Conservation (phyloP, 2,113 vertebrate species). For the Stictonetta naevosa region DNA sequence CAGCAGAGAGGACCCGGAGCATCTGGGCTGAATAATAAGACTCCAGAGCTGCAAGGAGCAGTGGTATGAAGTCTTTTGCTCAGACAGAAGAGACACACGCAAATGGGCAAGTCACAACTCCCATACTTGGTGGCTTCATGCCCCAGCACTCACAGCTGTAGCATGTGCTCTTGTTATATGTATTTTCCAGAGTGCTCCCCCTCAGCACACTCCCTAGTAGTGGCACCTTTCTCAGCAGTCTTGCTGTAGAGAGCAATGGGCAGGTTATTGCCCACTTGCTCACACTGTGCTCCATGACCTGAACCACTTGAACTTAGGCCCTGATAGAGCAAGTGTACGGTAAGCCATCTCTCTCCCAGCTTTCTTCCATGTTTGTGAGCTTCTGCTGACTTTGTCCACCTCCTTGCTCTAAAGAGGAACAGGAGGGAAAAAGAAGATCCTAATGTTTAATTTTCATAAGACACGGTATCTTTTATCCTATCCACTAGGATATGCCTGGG, state of each 20-base stretch:
- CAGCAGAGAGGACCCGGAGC: background rate
- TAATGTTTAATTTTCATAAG: background rate
- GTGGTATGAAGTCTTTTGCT: background rate
- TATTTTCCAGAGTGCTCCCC: background rate
- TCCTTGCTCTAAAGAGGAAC: background rate
- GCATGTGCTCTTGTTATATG: background rate
- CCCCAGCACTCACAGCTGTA: background rate
- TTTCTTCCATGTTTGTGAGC: background rate
- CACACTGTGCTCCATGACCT: background rate
- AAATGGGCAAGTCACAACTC: background rate
- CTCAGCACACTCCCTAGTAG: background rate
- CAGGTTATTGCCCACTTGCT: background rate
- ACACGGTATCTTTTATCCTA: background rate
- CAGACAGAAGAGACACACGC: background rate
- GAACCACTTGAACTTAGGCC: background rate
- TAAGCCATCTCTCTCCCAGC: background rate
- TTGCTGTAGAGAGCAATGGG: background rate
- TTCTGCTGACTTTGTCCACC: background rate
- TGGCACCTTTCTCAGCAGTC: background rate
- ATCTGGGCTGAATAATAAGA: background rate
- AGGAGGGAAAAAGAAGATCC: background rate
- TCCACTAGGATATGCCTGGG: background rate
- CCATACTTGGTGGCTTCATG: background rate
- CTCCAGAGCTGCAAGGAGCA: background rate
- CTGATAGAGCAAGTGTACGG: background rate